Evolutionary conservation across 2,888 invertebrate genomes (phyloP), one percentile per base, ranked within the genome.

Genomic region (Reticulitermes lucifugus): DNA sequence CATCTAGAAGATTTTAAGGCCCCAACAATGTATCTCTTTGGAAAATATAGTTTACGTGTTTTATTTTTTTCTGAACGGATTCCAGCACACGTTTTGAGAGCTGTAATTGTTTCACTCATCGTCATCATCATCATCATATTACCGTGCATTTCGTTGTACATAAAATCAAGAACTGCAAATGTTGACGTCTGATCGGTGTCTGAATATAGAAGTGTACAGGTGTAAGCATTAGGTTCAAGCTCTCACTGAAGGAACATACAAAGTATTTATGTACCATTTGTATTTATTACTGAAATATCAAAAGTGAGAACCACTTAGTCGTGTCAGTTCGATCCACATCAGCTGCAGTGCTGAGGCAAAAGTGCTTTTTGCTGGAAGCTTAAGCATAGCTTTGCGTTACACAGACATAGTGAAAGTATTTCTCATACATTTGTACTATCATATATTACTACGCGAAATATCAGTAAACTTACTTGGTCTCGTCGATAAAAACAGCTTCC

Each of bases 401-500:
- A 65, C n/a, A 65, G 25, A 55, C 55, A 55, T 55, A 5, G 55
- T 55, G 18, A 14, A 55, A 14, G 18, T 55, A 18, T 14, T 55
- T 18, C 51, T 12, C 9, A 3, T 14, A 51, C 51, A 7, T 18
- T 6, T 18, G 18, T 65, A 25, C 9, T 65, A n/a, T 60, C 1
- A 55, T n/a, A 46, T 1, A 25, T 65, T 65, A 9, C 9, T 25
- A 25, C n/a, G 25, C 65, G 5, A 12, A 65, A 25, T 73, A 41
- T 14, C 9, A 14, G 18, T 14, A 60, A 91, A 94, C 96, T 92
- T 95, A 97, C 98, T 97, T 97, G 91, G 97, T 96, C 91, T 98
- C 98, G 91, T 98, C 98, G 90, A 97, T 95, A 92, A 97, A 98
- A 88, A 97, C 97, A 22, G 97, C 96, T 93, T 98, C 98, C 88